phyloP scores from a whole-genome alignment of 2,113 vertebrate species.

The Dolichallabes microphthalmus region DNA sequence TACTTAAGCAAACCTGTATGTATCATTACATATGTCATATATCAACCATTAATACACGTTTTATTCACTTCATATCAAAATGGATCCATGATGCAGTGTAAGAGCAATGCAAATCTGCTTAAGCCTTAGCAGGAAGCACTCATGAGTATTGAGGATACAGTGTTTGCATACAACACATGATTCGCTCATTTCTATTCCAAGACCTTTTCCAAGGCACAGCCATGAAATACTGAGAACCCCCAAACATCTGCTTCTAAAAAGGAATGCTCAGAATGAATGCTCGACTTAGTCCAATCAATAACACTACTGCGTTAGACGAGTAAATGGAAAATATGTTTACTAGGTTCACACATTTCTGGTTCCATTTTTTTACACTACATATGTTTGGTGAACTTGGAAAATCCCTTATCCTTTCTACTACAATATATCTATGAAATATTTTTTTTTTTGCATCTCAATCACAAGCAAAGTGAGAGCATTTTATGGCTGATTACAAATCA shows the following conservation, averaged over 20 bases:
- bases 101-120: background rate
- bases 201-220: conserved; percentile 29
- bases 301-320: conserved; percentile 24
- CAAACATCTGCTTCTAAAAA: conserved; percentile 15
- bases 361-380: conserved; percentile 5
- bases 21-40: background rate
- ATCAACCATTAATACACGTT: background rate
- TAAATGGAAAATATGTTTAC: conserved; percentile 47
- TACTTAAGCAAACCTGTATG: background rate
- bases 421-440: no score
- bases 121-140: background rate
- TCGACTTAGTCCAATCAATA: conserved; percentile 29
- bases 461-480: background rate
- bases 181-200: conserved; percentile 42
- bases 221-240: conserved; percentile 16
- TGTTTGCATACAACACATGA: conserved; percentile 12
- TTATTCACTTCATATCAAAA: background rate
- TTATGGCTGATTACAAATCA: background rate
- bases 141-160: background rate
- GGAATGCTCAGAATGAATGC: conserved; percentile 11
- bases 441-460: background rate
- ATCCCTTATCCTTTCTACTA: background rate
- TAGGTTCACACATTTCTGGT: background rate
- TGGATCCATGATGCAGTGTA: background rate
- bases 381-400: background rate